These are phyloP conservation scores for Atherinomorus stipes DNA, from an alignment of 2,113 vertebrate species.

Conservation along the genomic window DNA sequence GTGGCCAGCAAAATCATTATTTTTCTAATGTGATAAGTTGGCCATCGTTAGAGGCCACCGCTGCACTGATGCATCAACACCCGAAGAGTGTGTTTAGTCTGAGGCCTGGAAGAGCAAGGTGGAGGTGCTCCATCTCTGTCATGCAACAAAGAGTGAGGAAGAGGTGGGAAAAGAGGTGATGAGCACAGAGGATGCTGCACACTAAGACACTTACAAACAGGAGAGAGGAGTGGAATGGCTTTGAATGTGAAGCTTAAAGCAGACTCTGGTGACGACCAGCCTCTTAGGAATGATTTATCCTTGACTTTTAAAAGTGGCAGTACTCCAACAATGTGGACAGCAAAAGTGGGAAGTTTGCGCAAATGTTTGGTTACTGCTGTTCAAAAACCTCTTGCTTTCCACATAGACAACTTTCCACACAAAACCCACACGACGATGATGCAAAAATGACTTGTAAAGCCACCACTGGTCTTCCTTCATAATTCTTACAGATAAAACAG, in stretches of 20 bases:
- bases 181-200: slow-evolving; percentile 21
- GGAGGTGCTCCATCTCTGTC: slow-evolving; percentile 79
- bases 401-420: no score
- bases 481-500: no score
- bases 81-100: slow-evolving; percentile 82
- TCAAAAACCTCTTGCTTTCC: no score
- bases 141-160: slow-evolving; percentile 36
- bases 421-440: no score
- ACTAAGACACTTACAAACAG: slow-evolving; percentile 13
- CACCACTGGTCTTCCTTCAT: no score
- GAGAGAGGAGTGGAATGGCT: neutral
- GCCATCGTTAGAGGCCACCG: slow-evolving; percentile 55
- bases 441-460: no score
- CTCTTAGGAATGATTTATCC: neutral
- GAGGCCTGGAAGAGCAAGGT: slow-evolving; percentile 63
- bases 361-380: no score
- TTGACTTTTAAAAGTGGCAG: neutral
- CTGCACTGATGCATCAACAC: slow-evolving; percentile 70
- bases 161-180: slow-evolving; percentile 18
- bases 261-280: neutral
- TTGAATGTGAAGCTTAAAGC: neutral
- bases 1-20: slow-evolving; percentile 80
- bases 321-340: no score
- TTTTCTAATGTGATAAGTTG: slow-evolving; percentile 83
- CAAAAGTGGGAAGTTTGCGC: no score